Evolutionary conservation across 2,113 vertebrate species (phyloP), one percentile per base, ranked within the genome.

Genomic region (Anolis sagrei): DNA sequence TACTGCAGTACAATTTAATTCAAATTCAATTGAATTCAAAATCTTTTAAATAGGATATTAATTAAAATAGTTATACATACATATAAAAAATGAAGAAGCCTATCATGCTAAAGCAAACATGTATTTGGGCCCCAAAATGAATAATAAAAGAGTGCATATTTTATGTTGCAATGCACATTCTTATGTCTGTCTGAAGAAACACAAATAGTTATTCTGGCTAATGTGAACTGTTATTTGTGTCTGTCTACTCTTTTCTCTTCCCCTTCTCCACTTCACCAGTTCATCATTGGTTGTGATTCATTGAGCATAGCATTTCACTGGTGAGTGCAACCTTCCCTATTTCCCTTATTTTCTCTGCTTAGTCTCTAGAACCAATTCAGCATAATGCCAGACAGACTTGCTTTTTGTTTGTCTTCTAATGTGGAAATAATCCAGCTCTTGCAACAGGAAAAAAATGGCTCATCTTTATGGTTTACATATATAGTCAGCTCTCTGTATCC

Each of bases 391-490:
- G 36, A 36, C 62, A 91, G 61, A 32, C 61, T 88, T 9, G 1
- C 8, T 54, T 54, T 54, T 54, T 54, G 51, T 54, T 54, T 54
- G 10, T 14, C 16, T 69, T 87, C 89, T 93, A 93, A 91, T 91
- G 83, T 91, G 82, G 54, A 86, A 79, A 90, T 93, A 93, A 90
- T 93, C 87, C 86, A 87, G 29, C 86, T 89, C 36, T 82, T 92
- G 93, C 92, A 86, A 81, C 88, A 89, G 76, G 74, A 95, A 89
- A 49, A 49, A 93, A 92, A 95, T 92, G 91, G 89, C 64, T 93
- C 85, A 92, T 82, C 86, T 70, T 86, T 93, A 80, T 36, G 81
- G 80, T 93, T 91, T 94, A 91, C 90, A 85, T 76, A 92, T 87
- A 90, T n/a, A 92, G 82, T 82, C 90, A 95, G 91, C 79, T n/a